Percentiles rank a stretch among this genome's conserved stretches.
Evolutionary conservation across 2,888 invertebrate genomes (phyloP).

Genomic region (Arge pagana): DNA sequence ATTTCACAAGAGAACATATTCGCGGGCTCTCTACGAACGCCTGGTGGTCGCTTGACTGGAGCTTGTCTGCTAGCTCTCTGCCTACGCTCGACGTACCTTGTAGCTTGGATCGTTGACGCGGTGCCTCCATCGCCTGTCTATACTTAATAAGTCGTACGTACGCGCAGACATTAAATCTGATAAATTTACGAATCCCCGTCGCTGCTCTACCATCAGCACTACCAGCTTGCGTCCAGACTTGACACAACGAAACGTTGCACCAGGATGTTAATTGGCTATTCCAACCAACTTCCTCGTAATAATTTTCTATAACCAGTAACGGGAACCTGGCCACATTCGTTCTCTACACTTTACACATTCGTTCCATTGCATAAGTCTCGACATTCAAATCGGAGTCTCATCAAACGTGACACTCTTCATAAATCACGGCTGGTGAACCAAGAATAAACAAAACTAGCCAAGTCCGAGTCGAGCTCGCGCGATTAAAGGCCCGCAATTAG

Average conservation of each 20-base stretch:
- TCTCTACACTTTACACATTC: too few species aligned
- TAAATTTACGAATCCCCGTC: constrained; percentile 31
- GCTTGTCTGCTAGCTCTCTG: too few species aligned
- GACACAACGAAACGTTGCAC: neutral
- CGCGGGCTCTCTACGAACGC: constrained; percentile 15
- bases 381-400: too few species aligned
- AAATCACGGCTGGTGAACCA: too few species aligned
- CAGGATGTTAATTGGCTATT: constrained; percentile 6
- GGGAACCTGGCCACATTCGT: too few species aligned
- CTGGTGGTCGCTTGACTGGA: neutral
- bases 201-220: constrained; percentile 22
- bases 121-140: constrained; percentile 27
- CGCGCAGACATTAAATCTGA: constrained; percentile 40
- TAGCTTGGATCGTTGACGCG: constrained; percentile 22
- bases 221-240: constrained; percentile 7
- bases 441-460: too few species aligned
- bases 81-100: constrained; percentile 17
- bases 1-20: constrained; percentile 33
- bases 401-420: too few species aligned
- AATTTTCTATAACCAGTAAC: constrained; percentile 12
- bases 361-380: too few species aligned
- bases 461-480: too few species aligned
- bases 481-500: too few species aligned
- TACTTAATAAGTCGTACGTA: constrained; percentile 44
- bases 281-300: constrained; percentile 10